Evolutionary conservation across 1,140 invertebrate species (phyloP).

Genomic region (Caenorhabditis briggsae): DNA sequence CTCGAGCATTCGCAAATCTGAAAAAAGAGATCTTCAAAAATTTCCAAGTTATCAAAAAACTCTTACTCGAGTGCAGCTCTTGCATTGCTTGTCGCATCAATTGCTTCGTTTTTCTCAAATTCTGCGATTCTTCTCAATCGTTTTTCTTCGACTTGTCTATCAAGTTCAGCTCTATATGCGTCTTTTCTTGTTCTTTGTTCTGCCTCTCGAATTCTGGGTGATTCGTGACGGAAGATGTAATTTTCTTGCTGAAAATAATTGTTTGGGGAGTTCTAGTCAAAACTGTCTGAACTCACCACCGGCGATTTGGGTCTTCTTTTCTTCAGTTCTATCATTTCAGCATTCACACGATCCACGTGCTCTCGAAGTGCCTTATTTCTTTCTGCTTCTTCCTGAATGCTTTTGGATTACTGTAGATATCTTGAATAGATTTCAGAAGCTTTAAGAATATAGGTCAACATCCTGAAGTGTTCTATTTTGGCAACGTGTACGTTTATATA

Average conservation of each 20-base stretch:
- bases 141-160: slow-evolving; percentile 57
- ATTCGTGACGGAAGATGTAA: slow-evolving; percentile 60
- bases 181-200: slow-evolving; percentile 56
- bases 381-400: slow-evolving; percentile 32
- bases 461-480: no score
- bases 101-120: slow-evolving; percentile 51
- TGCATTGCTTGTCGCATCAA: slow-evolving; percentile 58
- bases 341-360: slow-evolving; percentile 53
- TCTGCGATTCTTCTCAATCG: slow-evolving; percentile 43
- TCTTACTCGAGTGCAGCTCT: slow-evolving; percentile 49
- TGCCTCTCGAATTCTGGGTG: slow-evolving; percentile 35
- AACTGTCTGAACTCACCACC: neutral
- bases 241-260: slow-evolving; percentile 42
- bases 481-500: no score
- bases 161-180: slow-evolving; percentile 21
- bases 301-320: slow-evolving; percentile 57
- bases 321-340: slow-evolving; percentile 47
- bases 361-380: slow-evolving; percentile 18
- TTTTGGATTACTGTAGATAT: neutral
- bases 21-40: neutral
- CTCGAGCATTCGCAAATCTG: slow-evolving; percentile 49
- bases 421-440: no score
- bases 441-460: no score
- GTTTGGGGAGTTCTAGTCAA: neutral
- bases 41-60: neutral